Evolutionary conservation across 2,113 vertebrate genomes (phyloP).

Genomic region (Kryptolebias marmoratus): DNA sequence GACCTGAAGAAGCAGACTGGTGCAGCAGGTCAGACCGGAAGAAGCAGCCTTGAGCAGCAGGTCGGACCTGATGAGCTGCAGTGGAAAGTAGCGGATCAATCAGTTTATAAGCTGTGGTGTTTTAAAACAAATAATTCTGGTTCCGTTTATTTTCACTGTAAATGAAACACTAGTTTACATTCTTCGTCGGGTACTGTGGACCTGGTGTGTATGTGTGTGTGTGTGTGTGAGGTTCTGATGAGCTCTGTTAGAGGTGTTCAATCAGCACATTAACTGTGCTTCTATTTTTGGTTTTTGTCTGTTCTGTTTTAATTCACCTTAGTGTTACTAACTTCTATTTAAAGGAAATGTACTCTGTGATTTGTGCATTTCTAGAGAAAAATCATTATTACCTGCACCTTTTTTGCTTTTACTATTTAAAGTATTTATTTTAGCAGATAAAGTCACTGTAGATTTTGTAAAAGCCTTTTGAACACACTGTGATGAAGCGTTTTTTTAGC

Average conservation of each 20-base stretch:
- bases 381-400: constrained; percentile 38
- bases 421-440: constrained; percentile 39
- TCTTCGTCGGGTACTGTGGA: background rate
- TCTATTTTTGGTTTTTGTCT: constrained; percentile 30
- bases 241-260: constrained; percentile 79
- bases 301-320: constrained; percentile 10
- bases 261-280: constrained; percentile 76
- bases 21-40: too few relatives aligned
- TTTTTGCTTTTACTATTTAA: constrained; percentile 34
- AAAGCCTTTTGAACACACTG: constrained; percentile 67
- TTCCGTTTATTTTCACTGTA: constrained; percentile 51
- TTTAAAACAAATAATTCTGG: constrained; percentile 30
- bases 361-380: constrained; percentile 13
- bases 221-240: constrained; percentile 63
- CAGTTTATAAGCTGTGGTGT: constrained; percentile 54
- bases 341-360: constrained; percentile 14
- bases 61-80: constrained; percentile 12
- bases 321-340: constrained; percentile 19
- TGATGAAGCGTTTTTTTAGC: constrained; percentile 58
- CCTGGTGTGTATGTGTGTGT: constrained; percentile 18
- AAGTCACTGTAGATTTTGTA: constrained; percentile 41
- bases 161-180: constrained; percentile 43
- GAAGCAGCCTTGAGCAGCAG: constrained; percentile 71
- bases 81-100: background rate
- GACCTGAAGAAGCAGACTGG: too few relatives aligned